These are phyloP conservation scores for Ameiurus melas DNA, from an alignment of 2,113 vertebrate species.

Conservation along the genomic window DNA sequence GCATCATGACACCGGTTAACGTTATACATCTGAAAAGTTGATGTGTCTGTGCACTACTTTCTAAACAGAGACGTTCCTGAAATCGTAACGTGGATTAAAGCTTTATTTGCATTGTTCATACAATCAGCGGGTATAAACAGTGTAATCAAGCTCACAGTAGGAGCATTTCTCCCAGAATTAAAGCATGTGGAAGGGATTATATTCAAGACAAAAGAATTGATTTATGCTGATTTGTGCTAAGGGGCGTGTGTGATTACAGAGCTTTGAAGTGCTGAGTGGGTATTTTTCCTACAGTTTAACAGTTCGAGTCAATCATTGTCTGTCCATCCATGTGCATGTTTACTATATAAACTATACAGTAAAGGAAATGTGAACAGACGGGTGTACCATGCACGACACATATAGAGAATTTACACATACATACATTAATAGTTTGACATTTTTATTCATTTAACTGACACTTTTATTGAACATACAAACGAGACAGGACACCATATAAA, in stretches of 20 bases:
- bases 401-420: background rate
- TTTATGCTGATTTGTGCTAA: background rate
- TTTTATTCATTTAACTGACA: background rate
- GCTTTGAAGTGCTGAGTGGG: background rate
- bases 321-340: background rate
- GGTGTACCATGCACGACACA: background rate
- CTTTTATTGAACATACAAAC: background rate
- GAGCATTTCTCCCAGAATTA: background rate
- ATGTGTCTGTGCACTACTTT: background rate
- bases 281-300: background rate
- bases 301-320: background rate
- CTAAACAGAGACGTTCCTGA: background rate
- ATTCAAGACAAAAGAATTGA: constrained; percentile 16
- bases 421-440: background rate
- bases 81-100: background rate
- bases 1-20: background rate
- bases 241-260: background rate
- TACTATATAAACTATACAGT: background rate
- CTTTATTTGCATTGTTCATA: background rate
- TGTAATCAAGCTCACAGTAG: background rate
- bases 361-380: background rate
- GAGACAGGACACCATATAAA: background rate
- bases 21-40: background rate
- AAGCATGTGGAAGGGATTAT: constrained; percentile 4
- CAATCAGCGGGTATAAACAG: background rate